Base-by-base conservation (phyloP, 2,888 invertebrate species). In the Oligia fasciuncula region DNA sequence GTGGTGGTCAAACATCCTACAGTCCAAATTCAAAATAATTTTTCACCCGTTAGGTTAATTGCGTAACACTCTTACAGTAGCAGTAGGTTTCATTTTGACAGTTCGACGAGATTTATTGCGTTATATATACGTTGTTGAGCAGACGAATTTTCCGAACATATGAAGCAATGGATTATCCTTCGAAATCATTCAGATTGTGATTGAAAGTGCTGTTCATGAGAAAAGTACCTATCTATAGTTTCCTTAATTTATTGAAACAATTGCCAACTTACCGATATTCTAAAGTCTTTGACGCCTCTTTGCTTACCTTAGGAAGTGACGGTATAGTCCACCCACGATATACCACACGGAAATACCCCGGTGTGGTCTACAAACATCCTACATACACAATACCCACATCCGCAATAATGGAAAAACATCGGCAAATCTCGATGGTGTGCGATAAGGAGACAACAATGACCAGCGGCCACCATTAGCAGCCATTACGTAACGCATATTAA, bases 401-500 rank as follows among this genome's bases (percentile, higher is more conserved):
- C 86, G 86, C 68, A 76, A 60, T 69, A 76, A 84, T 82, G 71
- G 76, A 81, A 87, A 87, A 87, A 83, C 77, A 86, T 88, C 81
- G 79, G 83, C 83, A 77, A 83, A 88, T 89, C 83, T 83, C 81
- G 89, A 87, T 87, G 73, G 87, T 84, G 89, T 80, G 77, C 86
- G 89, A 88, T 88, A 88, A 87, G 80, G 83, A 82, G 88, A 90
- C 90, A 89, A 94, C 93, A 95, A 94, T 94, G 90, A 90, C 79
- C 89, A 88, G 79, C 85, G 90, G 90, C 89, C 89, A 87, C 93
- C 91, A 93, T 94, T 93, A 93, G 93, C 88, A 90, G 87, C 90
- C 85, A 93, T 94, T 93, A 95, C 95, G 95, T 95, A 94, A 95
- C 94, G 95, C 95, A 95, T 95, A 95, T 94, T 95, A 94, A 95